Evolutionary conservation across 2,888 invertebrate species (phyloP).

Genomic region (Drosophila subquinaria): DNA sequence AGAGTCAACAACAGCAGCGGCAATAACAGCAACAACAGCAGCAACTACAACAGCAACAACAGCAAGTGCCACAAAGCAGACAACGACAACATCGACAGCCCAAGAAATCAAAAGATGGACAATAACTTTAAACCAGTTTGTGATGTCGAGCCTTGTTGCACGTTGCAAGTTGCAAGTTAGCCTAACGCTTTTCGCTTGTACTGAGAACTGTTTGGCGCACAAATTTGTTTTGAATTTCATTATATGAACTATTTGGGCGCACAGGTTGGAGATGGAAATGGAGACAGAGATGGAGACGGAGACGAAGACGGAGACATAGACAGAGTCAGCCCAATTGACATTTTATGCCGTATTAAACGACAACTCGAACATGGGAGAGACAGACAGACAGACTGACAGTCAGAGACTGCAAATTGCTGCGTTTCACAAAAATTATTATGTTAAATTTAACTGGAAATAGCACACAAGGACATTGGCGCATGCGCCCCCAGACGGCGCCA

Average conservation of each 20-base stretch:
- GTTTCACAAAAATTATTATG: slow-evolving; percentile 80
- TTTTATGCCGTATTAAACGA: slow-evolving; percentile 74
- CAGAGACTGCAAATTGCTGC: slow-evolving; percentile 68
- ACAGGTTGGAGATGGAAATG: slow-evolving; percentile 45
- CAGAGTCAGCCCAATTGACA: slow-evolving; percentile 71
- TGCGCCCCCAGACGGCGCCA: slow-evolving; percentile 80
- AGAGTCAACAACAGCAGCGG: slow-evolving; percentile 65
- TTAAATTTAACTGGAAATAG: slow-evolving; percentile 76
- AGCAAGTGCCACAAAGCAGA: slow-evolving; percentile 64
- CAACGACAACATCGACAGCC: slow-evolving; percentile 69
- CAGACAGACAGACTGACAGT: slow-evolving; percentile 29
- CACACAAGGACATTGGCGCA: slow-evolving; percentile 79
- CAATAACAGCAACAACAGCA: slow-evolving; percentile 46
- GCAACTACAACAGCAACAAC: slow-evolving; percentile 59
- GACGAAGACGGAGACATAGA: slow-evolving; percentile 10
- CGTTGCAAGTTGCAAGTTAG: slow-evolving; percentile 27
- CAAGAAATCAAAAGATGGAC: slow-evolving; percentile 81
- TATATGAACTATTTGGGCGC: slow-evolving; percentile 64
- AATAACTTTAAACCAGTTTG: slow-evolving; percentile 80
- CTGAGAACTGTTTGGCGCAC: slow-evolving; percentile 58
- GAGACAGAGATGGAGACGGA: slow-evolving; percentile 6
- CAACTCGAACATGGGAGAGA: slow-evolving; percentile 53
- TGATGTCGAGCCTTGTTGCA: slow-evolving; percentile 71
- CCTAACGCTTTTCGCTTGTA: slow-evolving; percentile 49
- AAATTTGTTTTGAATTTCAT: slow-evolving; percentile 82